Base-by-base conservation (phyloP, 1,140 invertebrate genomes). In the Carcinoscorpius rotundicauda region DNA sequence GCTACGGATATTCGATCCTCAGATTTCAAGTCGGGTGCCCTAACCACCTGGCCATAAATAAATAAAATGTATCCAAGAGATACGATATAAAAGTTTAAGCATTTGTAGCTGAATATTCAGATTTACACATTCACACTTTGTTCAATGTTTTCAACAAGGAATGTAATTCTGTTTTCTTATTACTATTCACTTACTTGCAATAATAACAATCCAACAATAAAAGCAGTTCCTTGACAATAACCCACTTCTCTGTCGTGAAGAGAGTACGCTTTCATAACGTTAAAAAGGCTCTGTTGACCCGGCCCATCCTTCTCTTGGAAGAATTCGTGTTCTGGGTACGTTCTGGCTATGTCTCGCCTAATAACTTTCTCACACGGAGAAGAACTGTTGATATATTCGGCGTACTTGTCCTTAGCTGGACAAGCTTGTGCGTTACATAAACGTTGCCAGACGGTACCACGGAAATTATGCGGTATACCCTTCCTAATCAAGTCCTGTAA, bases 181-280 rank as follows among this genome's bases (percentile, higher is more conserved):
- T 29, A 29, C 29, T 29, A 29, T 29, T 29, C 29, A 29, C 29
- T 29, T 74, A 89, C 87, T 82, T 91, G 89, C 88, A 93, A 91
- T 29, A 97, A 82, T 56, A 97, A 82, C 49, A 97, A 79, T 6
- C 93, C 93, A 10, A 97, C 93, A 70, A 98, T 97, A 75, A 98
- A 97, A 5, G 91, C 93, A 53, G 91, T 94, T 10, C 95, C 97
- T 79, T 99, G 97, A 76, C 96, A 99, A 76, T 99, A 99, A 56
- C 97, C 97, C 6, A 99, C 97, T 81, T 99, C 95, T 61, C 92
- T 82, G 78, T 98, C 95, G 76, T 97, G 90, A 60, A 98, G 79
- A 6, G 93, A 97, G 75, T 99, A 99, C 0, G 96, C 96, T 80
- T 97, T 98, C 87, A 97, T 97, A 61, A 97, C 96, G 80, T 98